Evolutionary conservation across 2,888 invertebrate genomes (phyloP).

Genomic region (Harmothoe impar): DNA sequence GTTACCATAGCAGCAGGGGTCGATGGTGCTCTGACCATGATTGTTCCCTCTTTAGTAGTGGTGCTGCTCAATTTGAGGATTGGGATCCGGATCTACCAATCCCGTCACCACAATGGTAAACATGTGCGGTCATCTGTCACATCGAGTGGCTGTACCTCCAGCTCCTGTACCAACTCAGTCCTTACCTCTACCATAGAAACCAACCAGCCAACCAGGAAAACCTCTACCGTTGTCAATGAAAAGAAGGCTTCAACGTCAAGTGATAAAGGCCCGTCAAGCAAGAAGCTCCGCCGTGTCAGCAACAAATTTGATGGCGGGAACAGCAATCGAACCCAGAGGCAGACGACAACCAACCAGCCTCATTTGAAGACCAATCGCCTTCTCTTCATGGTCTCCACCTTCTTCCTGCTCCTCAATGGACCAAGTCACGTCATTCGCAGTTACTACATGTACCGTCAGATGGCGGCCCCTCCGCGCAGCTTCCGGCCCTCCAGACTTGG

Average conservation of each 20-base stretch:
- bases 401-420: slow-evolving; percentile 50
- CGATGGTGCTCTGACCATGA: slow-evolving; percentile 74
- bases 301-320: background rate
- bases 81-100: slow-evolving; percentile 70
- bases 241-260: background rate
- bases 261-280: background rate
- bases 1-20: slow-evolving; percentile 74
- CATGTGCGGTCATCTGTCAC: background rate
- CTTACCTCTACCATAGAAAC: background rate
- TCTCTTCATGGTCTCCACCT: slow-evolving; percentile 57
- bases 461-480: background rate
- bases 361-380: slow-evolving; percentile 38
- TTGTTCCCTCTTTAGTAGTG: slow-evolving; percentile 74
- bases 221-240: background rate
- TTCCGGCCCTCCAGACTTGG: background rate
- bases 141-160: background rate
- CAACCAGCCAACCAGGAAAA: background rate
- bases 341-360: background rate
- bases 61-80: slow-evolving; percentile 74
- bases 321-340: background rate
- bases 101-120: slow-evolving; percentile 21
- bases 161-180: background rate
- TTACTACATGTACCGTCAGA: slow-evolving; percentile 26
- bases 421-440: slow-evolving; percentile 41
- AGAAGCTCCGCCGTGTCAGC: background rate